These are phyloP conservation scores for Marcusenius ussheri DNA, from an alignment of 2,113 vertebrate species.

Conservation along the genomic window DNA sequence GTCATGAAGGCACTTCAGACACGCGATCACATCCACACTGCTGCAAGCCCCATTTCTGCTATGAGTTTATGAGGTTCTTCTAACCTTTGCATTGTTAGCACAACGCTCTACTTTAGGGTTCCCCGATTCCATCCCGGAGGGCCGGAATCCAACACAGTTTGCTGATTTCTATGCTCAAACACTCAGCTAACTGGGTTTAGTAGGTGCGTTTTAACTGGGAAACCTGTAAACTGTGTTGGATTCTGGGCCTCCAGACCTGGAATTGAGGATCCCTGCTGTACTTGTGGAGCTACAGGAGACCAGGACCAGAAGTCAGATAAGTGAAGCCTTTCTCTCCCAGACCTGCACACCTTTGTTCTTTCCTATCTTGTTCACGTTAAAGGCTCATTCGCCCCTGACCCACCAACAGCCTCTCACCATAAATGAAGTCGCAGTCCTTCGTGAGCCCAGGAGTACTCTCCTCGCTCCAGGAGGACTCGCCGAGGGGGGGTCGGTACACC, in stretches of 20 bases:
- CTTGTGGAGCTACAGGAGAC: neutral
- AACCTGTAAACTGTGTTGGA: neutral
- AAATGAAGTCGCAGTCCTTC: slow-evolving; percentile 43
- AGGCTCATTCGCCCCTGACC: too few species aligned
- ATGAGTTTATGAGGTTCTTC: neutral
- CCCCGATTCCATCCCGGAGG: neutral
- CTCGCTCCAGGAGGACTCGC: slow-evolving; percentile 43
- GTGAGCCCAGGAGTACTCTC: slow-evolving; percentile 38
- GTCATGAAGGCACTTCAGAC: neutral
- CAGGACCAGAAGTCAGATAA: neutral
- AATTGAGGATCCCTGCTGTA: neutral
- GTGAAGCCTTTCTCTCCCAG: neutral
- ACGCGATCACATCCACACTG: neutral
- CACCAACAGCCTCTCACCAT: slow-evolving; percentile 37
- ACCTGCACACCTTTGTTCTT: neutral
- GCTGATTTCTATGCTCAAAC: neutral
- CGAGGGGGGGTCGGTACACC: slow-evolving; percentile 15
- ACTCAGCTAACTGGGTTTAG: neutral
- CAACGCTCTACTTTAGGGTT: neutral
- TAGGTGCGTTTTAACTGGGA: neutral
- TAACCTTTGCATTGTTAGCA: neutral
- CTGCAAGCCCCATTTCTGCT: neutral
- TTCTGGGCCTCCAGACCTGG: neutral
- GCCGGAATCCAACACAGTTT: neutral
- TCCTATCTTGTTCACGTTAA: neutral